These are phyloP conservation scores for Xanthia icteritia DNA, from an alignment of 2,888 invertebrate species.

Conservation along the genomic window DNA sequence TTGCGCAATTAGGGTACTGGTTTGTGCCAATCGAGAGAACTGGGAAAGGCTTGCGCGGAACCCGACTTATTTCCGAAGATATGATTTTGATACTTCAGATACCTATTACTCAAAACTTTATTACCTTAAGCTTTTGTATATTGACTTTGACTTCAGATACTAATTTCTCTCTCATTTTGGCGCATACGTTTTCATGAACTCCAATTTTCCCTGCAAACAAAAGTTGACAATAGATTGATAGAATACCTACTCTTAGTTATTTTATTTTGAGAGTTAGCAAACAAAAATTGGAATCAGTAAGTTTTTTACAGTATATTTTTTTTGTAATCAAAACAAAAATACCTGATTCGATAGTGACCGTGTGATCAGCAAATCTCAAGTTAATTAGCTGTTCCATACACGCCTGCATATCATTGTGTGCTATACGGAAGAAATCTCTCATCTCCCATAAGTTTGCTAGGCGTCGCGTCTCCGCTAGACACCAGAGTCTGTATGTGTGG, in stretches of 20 bases:
- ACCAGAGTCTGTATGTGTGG: constrained; percentile 95
- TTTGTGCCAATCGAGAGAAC: too few relatives aligned
- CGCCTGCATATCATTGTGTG: constrained; percentile 92
- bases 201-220: constrained; percentile 90
- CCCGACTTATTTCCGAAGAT: too few relatives aligned
- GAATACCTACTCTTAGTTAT: too few relatives aligned
- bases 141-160: constrained; percentile 95
- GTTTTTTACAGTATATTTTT: too few relatives aligned
- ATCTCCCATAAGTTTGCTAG: constrained; percentile 94
- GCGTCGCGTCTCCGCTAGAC: constrained; percentile 92
- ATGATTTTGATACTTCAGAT: too few relatives aligned
- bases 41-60: too few relatives aligned
- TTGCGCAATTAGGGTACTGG: too few relatives aligned
- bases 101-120: not conserved
- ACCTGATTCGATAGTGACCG: constrained; percentile 89
- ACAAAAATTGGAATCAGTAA: too few relatives aligned
- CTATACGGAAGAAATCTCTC: constrained; percentile 93
- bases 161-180: constrained; percentile 94
- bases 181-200: constrained; percentile 95
- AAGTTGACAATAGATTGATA: not conserved
- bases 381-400: constrained; percentile 91
- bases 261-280: too few relatives aligned
- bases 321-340: too few relatives aligned
- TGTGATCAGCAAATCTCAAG: constrained; percentile 91
- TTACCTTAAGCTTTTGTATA: constrained; percentile 93